Evolutionary conservation across 2,113 vertebrate species (phyloP).

Genomic region (Vicugna pacos): DNA sequence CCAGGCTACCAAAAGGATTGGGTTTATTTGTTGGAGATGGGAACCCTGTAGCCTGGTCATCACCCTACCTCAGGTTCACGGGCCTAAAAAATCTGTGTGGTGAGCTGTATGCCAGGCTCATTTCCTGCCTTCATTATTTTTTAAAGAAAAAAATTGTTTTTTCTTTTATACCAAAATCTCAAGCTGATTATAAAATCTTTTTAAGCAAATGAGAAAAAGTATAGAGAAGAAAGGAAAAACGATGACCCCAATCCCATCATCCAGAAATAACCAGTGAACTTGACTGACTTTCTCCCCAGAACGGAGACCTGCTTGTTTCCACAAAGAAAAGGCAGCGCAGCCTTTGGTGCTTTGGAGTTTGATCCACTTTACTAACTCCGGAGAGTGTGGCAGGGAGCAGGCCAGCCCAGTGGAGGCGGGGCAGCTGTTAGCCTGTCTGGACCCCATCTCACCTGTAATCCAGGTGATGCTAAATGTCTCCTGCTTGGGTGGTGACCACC

Average conservation of each 20-base stretch:
- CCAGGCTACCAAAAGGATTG: neutral
- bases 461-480: neutral
- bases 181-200: neutral
- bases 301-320: neutral
- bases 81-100: neutral
- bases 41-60: neutral
- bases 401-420: neutral
- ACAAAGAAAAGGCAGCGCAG: neutral
- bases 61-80: neutral
- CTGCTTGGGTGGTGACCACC: too few species aligned
- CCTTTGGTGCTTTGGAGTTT: neutral
- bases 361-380: neutral
- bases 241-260: neutral
- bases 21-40: neutral
- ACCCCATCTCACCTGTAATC: neutral
- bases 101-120: neutral
- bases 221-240: slow-evolving; percentile 1
- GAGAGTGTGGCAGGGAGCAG: neutral
- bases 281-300: neutral
- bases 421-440: neutral
- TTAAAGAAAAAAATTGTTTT: neutral
- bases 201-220: neutral
- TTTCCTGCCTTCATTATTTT: neutral
- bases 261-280: neutral
- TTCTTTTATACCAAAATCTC: neutral